Evolutionary conservation across 2,888 invertebrate genomes (phyloP).

Genomic region (Acanthococcus lagerstroemiae): DNA sequence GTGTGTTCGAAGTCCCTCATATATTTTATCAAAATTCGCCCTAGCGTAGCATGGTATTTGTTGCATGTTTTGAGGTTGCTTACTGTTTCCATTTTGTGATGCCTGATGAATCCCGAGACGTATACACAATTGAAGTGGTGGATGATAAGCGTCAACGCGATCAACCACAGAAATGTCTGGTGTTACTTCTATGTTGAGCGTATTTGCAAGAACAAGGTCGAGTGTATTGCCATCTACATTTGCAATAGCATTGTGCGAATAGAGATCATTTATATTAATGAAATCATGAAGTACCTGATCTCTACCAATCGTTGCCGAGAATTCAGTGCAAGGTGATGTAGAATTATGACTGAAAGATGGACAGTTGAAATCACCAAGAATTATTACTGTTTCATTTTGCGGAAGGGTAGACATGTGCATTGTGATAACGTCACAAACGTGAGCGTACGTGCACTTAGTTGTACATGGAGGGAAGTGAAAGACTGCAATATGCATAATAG

Average conservation of each 20-base stretch:
- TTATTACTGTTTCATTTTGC: not conserved
- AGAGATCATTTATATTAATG: not conserved
- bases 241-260: not conserved
- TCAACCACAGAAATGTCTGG: not conserved
- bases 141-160: not conserved
- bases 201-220: not conserved
- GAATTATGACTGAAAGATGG: not conserved
- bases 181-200: not conserved
- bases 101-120: not conserved
- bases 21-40: not conserved
- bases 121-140: not conserved
- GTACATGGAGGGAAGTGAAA: not conserved
- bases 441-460: not conserved
- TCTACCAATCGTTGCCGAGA: too few relatives aligned
- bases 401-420: not conserved
- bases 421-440: not conserved
- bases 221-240: not conserved
- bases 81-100: too few relatives aligned
- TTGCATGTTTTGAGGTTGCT: not conserved
- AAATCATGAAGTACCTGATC: not conserved
- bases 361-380: not conserved
- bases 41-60: not conserved
- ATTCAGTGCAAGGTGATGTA: too few relatives aligned
- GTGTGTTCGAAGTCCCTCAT: not conserved
- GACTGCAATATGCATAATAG: not conserved